These are phyloP conservation scores for Pollenia angustigena DNA, from an alignment of 2,888 invertebrate species.

Conservation along the genomic window DNA sequence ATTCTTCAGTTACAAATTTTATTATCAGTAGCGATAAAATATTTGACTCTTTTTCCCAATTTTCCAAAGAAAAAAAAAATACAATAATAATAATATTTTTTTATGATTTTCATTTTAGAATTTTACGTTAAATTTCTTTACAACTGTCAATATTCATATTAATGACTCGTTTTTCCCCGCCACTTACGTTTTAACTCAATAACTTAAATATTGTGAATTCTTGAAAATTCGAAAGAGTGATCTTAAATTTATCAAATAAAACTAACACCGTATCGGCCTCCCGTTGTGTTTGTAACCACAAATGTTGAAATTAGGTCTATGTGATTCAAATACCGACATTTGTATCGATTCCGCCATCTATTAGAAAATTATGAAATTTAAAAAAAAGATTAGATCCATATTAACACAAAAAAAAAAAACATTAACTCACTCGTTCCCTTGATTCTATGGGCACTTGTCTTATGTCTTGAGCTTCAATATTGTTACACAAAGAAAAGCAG, in stretches of 20 bases:
- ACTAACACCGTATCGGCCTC: conserved; percentile 50
- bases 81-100: too few species aligned
- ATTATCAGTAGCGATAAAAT: too few species aligned
- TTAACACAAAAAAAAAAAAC: not conserved
- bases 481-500: not conserved
- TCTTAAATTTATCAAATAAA: not conserved
- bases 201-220: too few species aligned
- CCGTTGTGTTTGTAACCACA: conserved; percentile 67
- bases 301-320: conserved; percentile 24
- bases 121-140: too few species aligned
- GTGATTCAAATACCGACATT: conserved; percentile 54
- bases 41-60: too few species aligned
- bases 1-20: too few species aligned
- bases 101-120: too few species aligned
- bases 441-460: not conserved
- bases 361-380: not conserved
- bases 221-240: not conserved
- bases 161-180: too few species aligned
- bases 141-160: too few species aligned
- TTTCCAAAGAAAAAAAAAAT: too few species aligned
- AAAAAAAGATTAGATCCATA: not conserved
- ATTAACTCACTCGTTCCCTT: conserved; percentile 11
- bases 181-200: too few species aligned
- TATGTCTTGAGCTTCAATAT: not conserved
- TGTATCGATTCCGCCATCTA: conserved; percentile 6